These are phyloP conservation scores for Ctenodactylus gundi DNA, from an alignment of 2,113 vertebrate species.

Conservation along the genomic window DNA sequence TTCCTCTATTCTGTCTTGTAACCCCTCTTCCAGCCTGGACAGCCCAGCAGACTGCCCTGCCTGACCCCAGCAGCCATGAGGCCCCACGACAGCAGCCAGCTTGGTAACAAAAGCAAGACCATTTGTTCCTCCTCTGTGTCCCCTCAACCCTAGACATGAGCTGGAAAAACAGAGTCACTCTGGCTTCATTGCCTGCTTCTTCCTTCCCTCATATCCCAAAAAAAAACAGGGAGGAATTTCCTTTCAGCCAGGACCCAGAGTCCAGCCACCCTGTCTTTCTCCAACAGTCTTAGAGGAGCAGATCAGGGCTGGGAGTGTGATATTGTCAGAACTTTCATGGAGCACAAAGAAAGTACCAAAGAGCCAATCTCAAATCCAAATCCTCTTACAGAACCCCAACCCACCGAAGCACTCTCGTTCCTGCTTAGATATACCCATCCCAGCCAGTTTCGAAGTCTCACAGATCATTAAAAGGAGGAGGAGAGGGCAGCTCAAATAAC, in stretches of 20 bases:
- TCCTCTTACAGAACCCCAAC: not conserved
- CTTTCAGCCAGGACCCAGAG: not conserved
- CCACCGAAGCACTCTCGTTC: not conserved
- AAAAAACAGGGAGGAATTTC: no score
- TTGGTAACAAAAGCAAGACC: no score
- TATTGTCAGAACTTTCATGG: not conserved
- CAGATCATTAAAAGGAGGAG: not conserved
- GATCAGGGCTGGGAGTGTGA: not conserved
- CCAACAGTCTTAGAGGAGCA: not conserved
- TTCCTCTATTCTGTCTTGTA: not conserved
- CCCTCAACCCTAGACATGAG: not conserved
- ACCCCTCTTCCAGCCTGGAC: not conserved
- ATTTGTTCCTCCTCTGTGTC: not conserved
- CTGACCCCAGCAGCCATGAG: not conserved
- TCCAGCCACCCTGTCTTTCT: not conserved
- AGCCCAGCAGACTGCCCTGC: not conserved
- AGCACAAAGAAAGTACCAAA: not conserved
- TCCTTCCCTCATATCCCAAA: not conserved
- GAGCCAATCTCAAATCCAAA: not conserved
- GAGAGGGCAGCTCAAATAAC: not conserved
- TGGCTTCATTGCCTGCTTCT: rapidly evolving
- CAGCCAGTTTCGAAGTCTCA: not conserved
- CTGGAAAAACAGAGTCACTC: not conserved
- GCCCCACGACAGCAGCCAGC: not conserved
- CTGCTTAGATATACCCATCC: not conserved